Evolutionary conservation across 2,797 vertebrate genomes (phyloP).

Genomic region (Xenopus petersii): DNA sequence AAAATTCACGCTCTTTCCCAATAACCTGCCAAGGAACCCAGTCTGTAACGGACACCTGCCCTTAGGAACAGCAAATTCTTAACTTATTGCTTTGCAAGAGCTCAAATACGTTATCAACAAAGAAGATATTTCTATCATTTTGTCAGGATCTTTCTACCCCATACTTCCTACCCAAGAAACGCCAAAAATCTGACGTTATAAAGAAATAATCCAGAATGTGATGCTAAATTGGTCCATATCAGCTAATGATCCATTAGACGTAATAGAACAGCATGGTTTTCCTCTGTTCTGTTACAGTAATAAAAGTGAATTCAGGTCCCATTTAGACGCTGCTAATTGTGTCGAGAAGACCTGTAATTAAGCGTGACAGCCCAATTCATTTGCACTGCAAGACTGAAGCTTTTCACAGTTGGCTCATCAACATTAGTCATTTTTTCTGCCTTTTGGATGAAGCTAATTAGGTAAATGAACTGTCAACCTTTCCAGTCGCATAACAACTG

Average conservation of each 20-base stretch:
- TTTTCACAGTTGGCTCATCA: conserved; percentile 30
- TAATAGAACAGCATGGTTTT: conserved; percentile 32
- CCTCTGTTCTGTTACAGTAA: conserved; percentile 24
- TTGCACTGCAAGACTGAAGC: conserved; percentile 20
- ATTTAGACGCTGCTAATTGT: conserved; percentile 32
- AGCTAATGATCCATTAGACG: conserved; percentile 21
- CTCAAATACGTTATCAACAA: too few relatives aligned
- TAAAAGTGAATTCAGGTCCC: conserved; percentile 18
- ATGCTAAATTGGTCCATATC: neutral
- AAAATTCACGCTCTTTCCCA: too few relatives aligned
- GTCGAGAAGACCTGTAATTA: conserved; percentile 41
- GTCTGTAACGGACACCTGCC: too few relatives aligned
- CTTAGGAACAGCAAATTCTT: too few relatives aligned
- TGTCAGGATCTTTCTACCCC: too few relatives aligned
- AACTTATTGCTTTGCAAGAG: too few relatives aligned
- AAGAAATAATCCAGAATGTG: neutral
- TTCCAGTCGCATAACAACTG: conserved; percentile 35
- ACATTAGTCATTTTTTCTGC: conserved; percentile 24
- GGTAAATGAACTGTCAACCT: conserved; percentile 43
- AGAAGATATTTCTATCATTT: too few relatives aligned
- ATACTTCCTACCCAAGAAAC: too few relatives aligned
- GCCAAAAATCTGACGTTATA: neutral
- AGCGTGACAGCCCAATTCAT: conserved; percentile 41
- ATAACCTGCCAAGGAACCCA: too few relatives aligned
- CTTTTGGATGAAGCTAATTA: conserved; percentile 40